Evolutionary conservation across 1,140 invertebrate genomes (phyloP), one percentile per base, ranked within the genome.

Genomic region (Leptoteleia sp.): DNA sequence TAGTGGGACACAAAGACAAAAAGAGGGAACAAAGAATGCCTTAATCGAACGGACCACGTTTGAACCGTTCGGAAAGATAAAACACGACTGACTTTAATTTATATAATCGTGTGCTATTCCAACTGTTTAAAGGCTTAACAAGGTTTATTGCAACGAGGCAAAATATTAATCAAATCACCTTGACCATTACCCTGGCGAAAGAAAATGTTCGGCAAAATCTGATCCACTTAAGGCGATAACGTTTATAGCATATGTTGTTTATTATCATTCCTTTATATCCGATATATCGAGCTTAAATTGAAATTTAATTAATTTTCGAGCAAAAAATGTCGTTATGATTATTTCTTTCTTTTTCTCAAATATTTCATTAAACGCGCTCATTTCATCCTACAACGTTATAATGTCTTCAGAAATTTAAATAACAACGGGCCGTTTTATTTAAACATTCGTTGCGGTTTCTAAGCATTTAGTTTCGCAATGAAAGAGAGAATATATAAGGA

Each of bases 131-230:
- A 50, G 50, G 6, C 16, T 12, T 40, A 42, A 55, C 52, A 55
- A 55, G 52, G 35, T 29, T 40, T 42, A 6, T 31, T 4, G 52
- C 42, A n/a, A 8, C 22, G 13, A 29, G 1, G 13, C 37, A 1
- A 55, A 40, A 29, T 55, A 55, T 40, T 42, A 42, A 55, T 55
- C 37, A 55, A 42, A 42, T 29, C n/a, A 38, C 37, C 52, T 55
- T 55, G 52, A 42, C 37, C 52, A 29, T 55, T 54, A 35, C 16
- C 37, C 5, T 13, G 45, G 1, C 7, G 11, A 27, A 16, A 31
- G 45, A 48, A 48, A 29, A 29, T 16, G 45, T 16, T 13, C 7
- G 11, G 3, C 13, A 13, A 31, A 27, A 13, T 29, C 8, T 31
- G 22, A 19, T 11, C 40, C 19, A 43, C 9, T 43, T 43, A 9